Conservation (phyloP, 2,113 vertebrate genomes). For the Phrynosoma blainvillii region DNA sequence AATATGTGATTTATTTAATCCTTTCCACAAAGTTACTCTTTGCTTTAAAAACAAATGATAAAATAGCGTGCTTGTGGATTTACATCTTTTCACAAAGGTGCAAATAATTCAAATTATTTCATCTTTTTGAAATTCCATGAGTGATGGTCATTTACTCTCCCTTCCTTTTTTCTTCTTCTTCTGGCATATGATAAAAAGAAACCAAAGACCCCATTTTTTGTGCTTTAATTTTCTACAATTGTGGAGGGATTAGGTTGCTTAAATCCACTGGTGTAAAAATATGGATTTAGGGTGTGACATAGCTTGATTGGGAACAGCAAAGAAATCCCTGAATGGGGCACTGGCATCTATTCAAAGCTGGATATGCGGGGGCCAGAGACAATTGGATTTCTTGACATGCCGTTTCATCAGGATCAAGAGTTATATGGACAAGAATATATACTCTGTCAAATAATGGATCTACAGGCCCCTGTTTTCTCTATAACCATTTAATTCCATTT, state of each 20-base stretch:
- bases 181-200: background rate
- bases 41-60: no score
- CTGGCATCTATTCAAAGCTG: background rate
- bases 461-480: background rate
- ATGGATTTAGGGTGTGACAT: background rate
- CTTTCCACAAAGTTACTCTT: no score
- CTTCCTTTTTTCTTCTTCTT: background rate
- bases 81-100: no score
- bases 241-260: background rate
- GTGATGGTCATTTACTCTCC: conserved; percentile 15
- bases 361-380: background rate
- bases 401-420: background rate
- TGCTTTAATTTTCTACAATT: background rate
- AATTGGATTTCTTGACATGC: background rate
- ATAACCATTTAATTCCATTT: background rate
- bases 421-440: background rate
- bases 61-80: no score
- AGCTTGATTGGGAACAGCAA: background rate
- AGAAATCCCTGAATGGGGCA: background rate
- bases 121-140: background rate
- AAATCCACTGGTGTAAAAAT: conserved; percentile 21
- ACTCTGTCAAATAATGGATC: background rate
- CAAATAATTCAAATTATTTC: conserved; percentile 31
- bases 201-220: background rate
- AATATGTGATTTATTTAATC: no score